phyloP scores from a whole-genome alignment of 2,888 invertebrate genomes.

The Catonia carolina region DNA sequence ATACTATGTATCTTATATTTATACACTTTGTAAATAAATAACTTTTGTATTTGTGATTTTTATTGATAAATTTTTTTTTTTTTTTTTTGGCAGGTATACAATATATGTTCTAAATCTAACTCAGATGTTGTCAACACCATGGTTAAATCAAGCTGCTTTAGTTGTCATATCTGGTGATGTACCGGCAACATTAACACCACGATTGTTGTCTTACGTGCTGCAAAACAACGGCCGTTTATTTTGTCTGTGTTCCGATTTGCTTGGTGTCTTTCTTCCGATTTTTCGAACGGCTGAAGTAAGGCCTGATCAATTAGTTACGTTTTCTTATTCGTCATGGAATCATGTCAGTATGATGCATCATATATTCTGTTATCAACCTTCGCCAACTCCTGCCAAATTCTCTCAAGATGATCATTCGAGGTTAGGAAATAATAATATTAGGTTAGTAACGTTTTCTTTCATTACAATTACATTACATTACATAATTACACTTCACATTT shows the following conservation, averaged over 20 bases:
- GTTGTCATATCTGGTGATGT: slow-evolving; percentile 74
- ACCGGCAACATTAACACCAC: slow-evolving; percentile 55
- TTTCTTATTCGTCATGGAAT: slow-evolving; percentile 77
- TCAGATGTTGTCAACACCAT: slow-evolving; percentile 46
- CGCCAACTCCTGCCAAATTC: slow-evolving; percentile 61
- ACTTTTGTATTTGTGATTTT: too few relatives aligned
- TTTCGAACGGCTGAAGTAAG: slow-evolving; percentile 76
- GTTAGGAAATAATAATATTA: slow-evolving; percentile 19
- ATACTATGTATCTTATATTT: too few relatives aligned
- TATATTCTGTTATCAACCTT: slow-evolving; percentile 81
- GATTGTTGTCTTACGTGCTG: slow-evolving; percentile 63
- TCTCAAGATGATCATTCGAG: slow-evolving; percentile 46
- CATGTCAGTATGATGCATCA: slow-evolving; percentile 76
- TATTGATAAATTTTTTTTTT: too few relatives aligned
- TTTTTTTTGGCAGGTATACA: slow-evolving; percentile 41
- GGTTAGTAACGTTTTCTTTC: slow-evolving; percentile 3
- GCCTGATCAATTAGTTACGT: slow-evolving; percentile 62
- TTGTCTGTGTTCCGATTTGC: slow-evolving; percentile 72
- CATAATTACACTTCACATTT: too few relatives aligned
- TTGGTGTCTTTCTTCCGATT: slow-evolving; percentile 68
- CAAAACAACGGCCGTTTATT: slow-evolving; percentile 63
- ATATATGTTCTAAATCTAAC: slow-evolving; percentile 44
- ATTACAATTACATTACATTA: too few relatives aligned
- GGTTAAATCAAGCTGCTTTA: slow-evolving; percentile 61
- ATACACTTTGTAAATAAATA: too few relatives aligned